These are phyloP conservation scores for Apaloderma vittatum DNA, from an alignment of 2,113 vertebrate species.

Conservation along the genomic window DNA sequence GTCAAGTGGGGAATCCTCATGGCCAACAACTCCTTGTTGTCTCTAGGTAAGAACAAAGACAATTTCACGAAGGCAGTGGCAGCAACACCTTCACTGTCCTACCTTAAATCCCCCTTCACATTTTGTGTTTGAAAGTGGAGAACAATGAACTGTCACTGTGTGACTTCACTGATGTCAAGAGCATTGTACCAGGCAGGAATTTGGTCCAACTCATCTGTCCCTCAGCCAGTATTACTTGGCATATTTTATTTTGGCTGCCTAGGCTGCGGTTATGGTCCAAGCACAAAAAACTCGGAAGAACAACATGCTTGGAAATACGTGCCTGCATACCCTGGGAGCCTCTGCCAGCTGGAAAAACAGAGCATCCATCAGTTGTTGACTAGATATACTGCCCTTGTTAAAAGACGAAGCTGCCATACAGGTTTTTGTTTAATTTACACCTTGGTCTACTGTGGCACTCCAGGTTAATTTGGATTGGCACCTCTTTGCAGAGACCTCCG, in stretches of 20 bases:
- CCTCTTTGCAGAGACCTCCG: neutral
- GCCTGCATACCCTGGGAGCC: neutral
- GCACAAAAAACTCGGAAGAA: conserved; percentile 56
- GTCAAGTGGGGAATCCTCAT: neutral
- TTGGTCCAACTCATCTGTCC: neutral
- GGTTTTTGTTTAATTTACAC: conserved; percentile 29
- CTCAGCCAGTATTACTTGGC: conserved; percentile 73
- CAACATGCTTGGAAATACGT: conserved; percentile 50
- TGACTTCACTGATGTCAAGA: conserved; percentile 19
- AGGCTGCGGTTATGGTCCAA: conserved; percentile 38
- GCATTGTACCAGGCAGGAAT: conserved; percentile 26
- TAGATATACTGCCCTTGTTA: conserved; percentile 6
- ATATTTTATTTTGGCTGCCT: conserved; percentile 62
- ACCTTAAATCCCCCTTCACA: neutral
- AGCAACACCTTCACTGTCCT: neutral
- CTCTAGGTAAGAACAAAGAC: neutral
- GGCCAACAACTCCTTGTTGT: neutral
- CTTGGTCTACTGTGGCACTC: neutral
- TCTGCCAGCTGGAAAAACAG: conserved; percentile 68
- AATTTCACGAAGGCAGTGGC: neutral
- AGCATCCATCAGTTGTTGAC: conserved; percentile 5
- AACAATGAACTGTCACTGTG: conserved; percentile 56
- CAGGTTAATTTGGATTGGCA: conserved; percentile 54
- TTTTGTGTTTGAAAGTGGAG: conserved; percentile 37
- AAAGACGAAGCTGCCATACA: conserved; percentile 46